Conservation (phyloP, 2,888 invertebrate species). For the Hydrotaea cyrtoneurina region DNA sequence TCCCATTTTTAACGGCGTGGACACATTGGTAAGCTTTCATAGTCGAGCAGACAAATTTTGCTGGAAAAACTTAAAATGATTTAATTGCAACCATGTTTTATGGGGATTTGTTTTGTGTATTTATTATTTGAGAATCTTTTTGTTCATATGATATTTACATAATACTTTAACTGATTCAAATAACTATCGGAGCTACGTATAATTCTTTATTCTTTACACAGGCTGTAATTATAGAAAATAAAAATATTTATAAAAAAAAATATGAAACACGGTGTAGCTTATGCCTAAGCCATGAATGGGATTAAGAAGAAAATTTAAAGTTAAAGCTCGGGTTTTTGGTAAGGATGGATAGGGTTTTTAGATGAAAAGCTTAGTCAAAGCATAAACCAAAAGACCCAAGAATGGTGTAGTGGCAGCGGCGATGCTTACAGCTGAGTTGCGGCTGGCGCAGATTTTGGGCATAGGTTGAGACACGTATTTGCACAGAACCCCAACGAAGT, state of each 20-base stretch:
- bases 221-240: conserved; percentile 29
- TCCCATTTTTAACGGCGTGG: too few species aligned
- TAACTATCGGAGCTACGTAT: background rate
- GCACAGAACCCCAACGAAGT: conserved; percentile 84
- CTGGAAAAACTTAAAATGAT: too few species aligned
- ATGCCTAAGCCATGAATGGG: conserved; percentile 5
- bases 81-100: too few species aligned
- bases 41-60: too few species aligned
- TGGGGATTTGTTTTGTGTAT: background rate
- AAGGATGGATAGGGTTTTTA: conserved; percentile 32
- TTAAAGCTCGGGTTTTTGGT: conserved; percentile 16
- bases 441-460: conserved; percentile 75
- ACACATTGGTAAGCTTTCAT: too few species aligned
- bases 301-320: background rate
- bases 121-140: conserved; percentile 3
- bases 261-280: background rate
- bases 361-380: conserved; percentile 70
- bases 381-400: conserved; percentile 72
- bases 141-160: background rate
- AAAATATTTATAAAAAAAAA: conserved; percentile 26
- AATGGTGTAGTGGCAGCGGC: conserved; percentile 66
- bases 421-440: conserved; percentile 73
- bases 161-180: conserved; percentile 21
- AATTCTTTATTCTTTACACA: background rate
- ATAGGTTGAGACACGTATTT: conserved; percentile 77